phyloP scores from a whole-genome alignment of 2,888 invertebrate genomes.

The Saturnia japonica region DNA sequence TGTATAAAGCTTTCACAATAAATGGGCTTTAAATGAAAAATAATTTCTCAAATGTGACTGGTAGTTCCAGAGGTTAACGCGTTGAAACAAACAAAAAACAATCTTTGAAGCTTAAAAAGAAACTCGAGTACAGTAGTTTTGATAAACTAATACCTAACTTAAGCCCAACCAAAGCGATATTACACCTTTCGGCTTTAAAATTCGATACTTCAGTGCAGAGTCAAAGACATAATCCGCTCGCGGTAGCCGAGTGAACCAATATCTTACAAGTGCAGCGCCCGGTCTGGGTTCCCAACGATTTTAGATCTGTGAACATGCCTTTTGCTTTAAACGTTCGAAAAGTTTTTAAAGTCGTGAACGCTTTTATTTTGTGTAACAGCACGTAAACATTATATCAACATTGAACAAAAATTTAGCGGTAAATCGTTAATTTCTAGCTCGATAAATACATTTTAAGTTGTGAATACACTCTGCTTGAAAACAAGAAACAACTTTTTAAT shows the following conservation, averaged over 20 bases:
- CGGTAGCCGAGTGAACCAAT: neutral
- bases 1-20: no score
- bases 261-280: constrained; percentile 8
- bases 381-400: neutral
- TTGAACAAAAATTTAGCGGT: neutral
- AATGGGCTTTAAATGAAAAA: no score
- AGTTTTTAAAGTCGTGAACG: neutral
- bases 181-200: neutral
- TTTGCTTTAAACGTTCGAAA: constrained; percentile 3
- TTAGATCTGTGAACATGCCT: neutral
- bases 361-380: neutral
- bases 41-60: no score
- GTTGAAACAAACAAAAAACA: no score
- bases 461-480: no score
- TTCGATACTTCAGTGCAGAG: neutral
- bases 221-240: constrained; percentile 3
- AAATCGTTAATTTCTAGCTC: neutral
- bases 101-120: no score
- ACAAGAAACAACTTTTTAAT: no score
- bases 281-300: neutral
- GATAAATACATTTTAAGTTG: no score
- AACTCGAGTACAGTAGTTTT: neutral
- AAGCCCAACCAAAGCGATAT: neutral
- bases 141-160: neutral
- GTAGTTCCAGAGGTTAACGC: no score